phyloP scores from a whole-genome alignment of 2,888 invertebrate genomes.

The Geotrupes spiniger region DNA sequence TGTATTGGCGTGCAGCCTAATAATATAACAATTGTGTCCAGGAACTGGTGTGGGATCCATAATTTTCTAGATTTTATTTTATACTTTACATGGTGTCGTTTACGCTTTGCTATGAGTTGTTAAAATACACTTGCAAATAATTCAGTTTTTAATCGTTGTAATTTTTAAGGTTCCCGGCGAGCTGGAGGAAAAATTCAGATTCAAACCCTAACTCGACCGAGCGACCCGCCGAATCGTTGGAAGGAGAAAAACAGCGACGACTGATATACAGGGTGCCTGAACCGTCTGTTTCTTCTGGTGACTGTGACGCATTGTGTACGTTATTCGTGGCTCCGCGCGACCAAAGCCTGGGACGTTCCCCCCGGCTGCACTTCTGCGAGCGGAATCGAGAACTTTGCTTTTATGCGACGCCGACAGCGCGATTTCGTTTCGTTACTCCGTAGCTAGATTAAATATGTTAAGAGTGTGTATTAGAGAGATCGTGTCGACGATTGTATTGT shows the following conservation, averaged over 20 bases:
- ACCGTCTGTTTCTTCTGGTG: conserved; percentile 26
- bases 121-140: neutral
- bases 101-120: neutral
- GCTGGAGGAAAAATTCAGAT: conserved; percentile 58
- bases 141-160: neutral
- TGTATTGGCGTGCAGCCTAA: no score
- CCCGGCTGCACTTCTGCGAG: no score
- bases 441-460: conserved; percentile 9
- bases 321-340: conserved; percentile 9
- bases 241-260: conserved; percentile 18
- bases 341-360: no score
- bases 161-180: conserved; percentile 55
- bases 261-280: conserved; percentile 32
- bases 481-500: conserved; percentile 5
- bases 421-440: no score
- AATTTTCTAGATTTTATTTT: no score
- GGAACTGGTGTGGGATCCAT: no score
- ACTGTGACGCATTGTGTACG: conserved; percentile 28
- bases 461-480: conserved; percentile 11
- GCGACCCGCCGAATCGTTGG: neutral
- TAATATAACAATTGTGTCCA: no score
- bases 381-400: no score
- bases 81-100: neutral
- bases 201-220: conserved; percentile 40
- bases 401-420: no score